Evolutionary conservation across 2,797 vertebrate genomes (phyloP), one percentile per base, ranked within the genome.

Genomic region (Aeoliscus strigatus): DNA sequence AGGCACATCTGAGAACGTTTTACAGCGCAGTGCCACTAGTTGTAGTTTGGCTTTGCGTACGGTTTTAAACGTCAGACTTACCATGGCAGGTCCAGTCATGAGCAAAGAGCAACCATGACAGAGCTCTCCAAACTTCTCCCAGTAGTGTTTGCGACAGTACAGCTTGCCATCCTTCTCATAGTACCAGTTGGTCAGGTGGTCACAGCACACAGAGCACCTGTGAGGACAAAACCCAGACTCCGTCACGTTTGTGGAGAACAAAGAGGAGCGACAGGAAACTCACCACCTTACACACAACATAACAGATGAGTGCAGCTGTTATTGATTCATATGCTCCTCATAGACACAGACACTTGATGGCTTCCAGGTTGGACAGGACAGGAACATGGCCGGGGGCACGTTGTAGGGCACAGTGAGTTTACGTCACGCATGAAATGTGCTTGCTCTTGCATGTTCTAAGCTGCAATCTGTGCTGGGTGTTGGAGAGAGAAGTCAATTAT

Each of bases 11-110:
- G n/a, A n/a, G n/a, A n/a, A n/a, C n/a, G n/a, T n/a, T n/a, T n/a
- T n/a, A n/a, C n/a, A n/a, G n/a, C n/a, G n/a, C n/a, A n/a, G n/a
- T n/a, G n/a, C n/a, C n/a, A n/a, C n/a, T n/a, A n/a, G n/a, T n/a
- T n/a, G n/a, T n/a, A n/a, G n/a, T n/a, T n/a, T n/a, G n/a, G n/a
- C n/a, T n/a, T n/a, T n/a, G n/a, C n/a, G n/a, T n/a, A n/a, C n/a
- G n/a, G n/a, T n/a, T 36, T 27, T 34, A 1, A 37, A 25, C 13
- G 30, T 48, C 7, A 27, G 5, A 13, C 27, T 35, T 27, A 94
- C 95, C 96, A 98, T 98, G 16, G 90, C 91, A 3, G 95, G 96
- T 48, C 96, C 96, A 2, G 93, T 98, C 92, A 98, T 94, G 37
- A 94, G 89, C 70, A 98, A 85, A 46, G 93, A 93, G 80, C 96